phyloP scores from a whole-genome alignment of 2,797 vertebrate genomes.

The Calcarius lapponicus region DNA sequence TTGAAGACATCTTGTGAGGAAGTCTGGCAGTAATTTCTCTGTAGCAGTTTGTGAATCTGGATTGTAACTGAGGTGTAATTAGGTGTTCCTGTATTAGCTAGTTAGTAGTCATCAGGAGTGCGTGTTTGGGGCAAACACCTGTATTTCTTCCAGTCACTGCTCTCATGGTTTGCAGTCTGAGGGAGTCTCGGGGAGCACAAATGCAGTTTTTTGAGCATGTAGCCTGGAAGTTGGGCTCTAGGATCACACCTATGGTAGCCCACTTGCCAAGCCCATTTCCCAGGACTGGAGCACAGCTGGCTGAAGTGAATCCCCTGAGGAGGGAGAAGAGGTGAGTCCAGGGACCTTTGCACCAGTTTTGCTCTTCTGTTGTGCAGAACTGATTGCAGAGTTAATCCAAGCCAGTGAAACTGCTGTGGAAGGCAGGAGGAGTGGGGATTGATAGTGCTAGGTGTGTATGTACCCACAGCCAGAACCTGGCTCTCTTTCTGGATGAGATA shows the following conservation, averaged over 20 bases:
- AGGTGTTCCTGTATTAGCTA: not conserved
- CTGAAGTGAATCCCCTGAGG: not conserved
- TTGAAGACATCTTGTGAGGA: not conserved
- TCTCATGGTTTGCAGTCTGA: not conserved
- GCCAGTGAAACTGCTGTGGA: not conserved
- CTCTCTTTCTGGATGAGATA: not conserved
- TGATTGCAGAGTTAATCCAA: not conserved
- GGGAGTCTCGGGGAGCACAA: not conserved
- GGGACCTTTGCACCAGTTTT: not conserved
- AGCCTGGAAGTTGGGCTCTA: not conserved
- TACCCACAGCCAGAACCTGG: not conserved
- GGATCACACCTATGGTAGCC: accelerated
- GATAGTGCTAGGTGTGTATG: not conserved
- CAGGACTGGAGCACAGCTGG: not conserved
- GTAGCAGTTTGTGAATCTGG: not conserved
- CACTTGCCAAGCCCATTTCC: not conserved
- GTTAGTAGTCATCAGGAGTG: not conserved
- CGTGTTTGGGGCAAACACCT: not conserved
- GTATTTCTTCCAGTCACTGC: not conserved
- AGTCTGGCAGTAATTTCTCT: not conserved
- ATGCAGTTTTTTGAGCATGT: not conserved
- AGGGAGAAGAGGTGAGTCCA: not conserved
- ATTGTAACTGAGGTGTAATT: not conserved
- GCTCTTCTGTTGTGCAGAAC: not conserved
- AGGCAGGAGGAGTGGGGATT: not conserved